These are phyloP conservation scores for Dicerorhinus sumatrensis DNA, from an alignment of 2,113 vertebrate species.

Conservation along the genomic window DNA sequence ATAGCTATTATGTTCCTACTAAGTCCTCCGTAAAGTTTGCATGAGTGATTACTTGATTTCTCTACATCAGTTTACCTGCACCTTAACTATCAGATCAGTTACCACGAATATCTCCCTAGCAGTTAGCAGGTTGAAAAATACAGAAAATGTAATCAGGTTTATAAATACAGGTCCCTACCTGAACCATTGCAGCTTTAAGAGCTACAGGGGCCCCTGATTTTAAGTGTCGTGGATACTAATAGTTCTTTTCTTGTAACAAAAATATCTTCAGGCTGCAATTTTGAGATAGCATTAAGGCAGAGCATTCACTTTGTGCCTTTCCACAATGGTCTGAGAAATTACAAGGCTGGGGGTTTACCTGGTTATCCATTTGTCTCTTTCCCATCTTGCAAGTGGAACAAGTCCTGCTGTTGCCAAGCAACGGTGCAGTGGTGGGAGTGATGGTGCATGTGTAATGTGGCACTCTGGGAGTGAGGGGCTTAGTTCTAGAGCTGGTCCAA, in stretches of 20 bases:
- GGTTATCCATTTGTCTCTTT: slow-evolving; percentile 84
- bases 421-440: slow-evolving; percentile 69
- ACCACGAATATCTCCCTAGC: background rate
- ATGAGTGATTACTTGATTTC: slow-evolving; percentile 29
- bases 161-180: slow-evolving; percentile 20
- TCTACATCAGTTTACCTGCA: background rate
- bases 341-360: slow-evolving; percentile 77
- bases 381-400: slow-evolving; percentile 61
- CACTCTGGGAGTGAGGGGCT: slow-evolving; percentile 27
- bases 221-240: slow-evolving; percentile 56
- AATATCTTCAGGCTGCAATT: slow-evolving; percentile 80
- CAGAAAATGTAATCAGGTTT: background rate
- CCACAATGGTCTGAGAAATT: slow-evolving; percentile 82
- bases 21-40: background rate
- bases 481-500: slow-evolving; percentile 10
- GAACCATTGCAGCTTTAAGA: background rate
- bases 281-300: slow-evolving; percentile 68
- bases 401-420: slow-evolving; percentile 87
- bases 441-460: slow-evolving; percentile 40
- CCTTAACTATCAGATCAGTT: slow-evolving; percentile 36
- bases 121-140: slow-evolving; percentile 45
- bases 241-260: slow-evolving; percentile 77
- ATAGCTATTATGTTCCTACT: slow-evolving; percentile 47
- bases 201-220: background rate
- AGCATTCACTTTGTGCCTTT: slow-evolving; percentile 77